Base-by-base conservation (phyloP, 2,888 invertebrate genomes). In the Kryphioiulus occultus region DNA sequence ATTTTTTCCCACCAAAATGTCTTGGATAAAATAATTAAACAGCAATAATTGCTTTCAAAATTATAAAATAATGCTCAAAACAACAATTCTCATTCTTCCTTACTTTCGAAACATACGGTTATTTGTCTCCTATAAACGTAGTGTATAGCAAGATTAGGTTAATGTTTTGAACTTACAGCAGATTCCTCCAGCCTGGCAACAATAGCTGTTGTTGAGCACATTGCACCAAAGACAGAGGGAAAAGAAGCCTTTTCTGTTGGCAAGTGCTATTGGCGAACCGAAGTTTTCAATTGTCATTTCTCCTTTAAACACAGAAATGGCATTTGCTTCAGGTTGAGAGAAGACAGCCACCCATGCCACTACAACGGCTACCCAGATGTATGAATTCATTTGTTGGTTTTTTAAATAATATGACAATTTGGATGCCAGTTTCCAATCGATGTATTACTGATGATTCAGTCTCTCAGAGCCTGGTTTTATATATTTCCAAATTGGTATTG, bases 211-310 rank as follows among this genome's bases (percentile, higher is more conserved):
- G 44, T 87, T 87, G 3, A 87, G 44, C 10, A 19, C 39, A 47
- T 87, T 87, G 47, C 87, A 87, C 87, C 87, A 87, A 32, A 87
- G 22, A 17, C 87, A 87, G 17, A 87, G 22, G 7, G 87, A 87
- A 22, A 83, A 32, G 22, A 68, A 26, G 26, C 68, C 26, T 68
- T 26, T 68, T 26, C 68, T 22, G 10, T 68, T 26, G 12, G 10
- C 26, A 47, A 47, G 47, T 17, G 47, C 17, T 47, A 15, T 59
- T 59, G n/a, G 59, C 7, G 59, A 12, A 1, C 68, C 68, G 2
- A 26, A 68, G 26, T 68, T 68, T 68, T 9, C 68, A 68, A 68
- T 9, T 22, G 26, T 10, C 68, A 68, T 68, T 12, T 9, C 26
- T 26, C 68, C 68, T 68, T 68, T 68, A n/a, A 68, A 68, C 9